Conservation (phyloP, 53 echinoderm and acorn worm genomes). For the Patiria pectinifera region DNA sequence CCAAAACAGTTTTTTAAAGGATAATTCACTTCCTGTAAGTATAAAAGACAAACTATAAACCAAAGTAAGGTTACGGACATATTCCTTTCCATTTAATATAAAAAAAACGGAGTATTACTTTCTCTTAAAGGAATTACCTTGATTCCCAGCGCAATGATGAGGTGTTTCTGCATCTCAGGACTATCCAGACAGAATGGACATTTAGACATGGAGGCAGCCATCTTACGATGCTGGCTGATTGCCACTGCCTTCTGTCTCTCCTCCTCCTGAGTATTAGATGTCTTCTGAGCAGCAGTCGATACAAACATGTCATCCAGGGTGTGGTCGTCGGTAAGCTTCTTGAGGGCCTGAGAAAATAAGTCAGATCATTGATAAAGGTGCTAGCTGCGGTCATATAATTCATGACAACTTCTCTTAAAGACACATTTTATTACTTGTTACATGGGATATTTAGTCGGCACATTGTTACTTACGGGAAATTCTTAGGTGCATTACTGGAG, state of each 20-base stretch:
- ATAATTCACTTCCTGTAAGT: background rate
- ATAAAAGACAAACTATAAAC: background rate
- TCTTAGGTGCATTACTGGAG: too few species aligned
- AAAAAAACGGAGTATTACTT: too few species aligned
- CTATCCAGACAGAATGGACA: constrained; percentile 88
- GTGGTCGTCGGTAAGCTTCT: constrained; percentile 77
- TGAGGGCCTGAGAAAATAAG: constrained; percentile 40
- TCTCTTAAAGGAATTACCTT: constrained; percentile 67
- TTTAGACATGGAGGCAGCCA: constrained; percentile 78
- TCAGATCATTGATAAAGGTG: background rate
- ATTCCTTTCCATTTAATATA: background rate
- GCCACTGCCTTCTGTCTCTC: constrained; percentile 80
- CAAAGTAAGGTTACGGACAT: background rate
- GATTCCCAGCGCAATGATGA: constrained; percentile 88
- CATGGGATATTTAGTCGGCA: too few species aligned
- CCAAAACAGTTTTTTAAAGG: background rate
- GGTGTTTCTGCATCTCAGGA: constrained; percentile 90
- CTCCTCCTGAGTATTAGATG: constrained; percentile 71
- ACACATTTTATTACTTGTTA: too few species aligned
- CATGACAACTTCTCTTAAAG: too few species aligned
- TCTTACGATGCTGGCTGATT: constrained; percentile 80
- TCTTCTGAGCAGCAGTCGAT: constrained; percentile 82
- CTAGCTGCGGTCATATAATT: too few species aligned
- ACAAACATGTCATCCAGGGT: constrained; percentile 99
- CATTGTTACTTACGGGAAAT: too few species aligned